Base-by-base conservation (phyloP, 2,113 vertebrate genomes). In the Neogale vison region DNA sequence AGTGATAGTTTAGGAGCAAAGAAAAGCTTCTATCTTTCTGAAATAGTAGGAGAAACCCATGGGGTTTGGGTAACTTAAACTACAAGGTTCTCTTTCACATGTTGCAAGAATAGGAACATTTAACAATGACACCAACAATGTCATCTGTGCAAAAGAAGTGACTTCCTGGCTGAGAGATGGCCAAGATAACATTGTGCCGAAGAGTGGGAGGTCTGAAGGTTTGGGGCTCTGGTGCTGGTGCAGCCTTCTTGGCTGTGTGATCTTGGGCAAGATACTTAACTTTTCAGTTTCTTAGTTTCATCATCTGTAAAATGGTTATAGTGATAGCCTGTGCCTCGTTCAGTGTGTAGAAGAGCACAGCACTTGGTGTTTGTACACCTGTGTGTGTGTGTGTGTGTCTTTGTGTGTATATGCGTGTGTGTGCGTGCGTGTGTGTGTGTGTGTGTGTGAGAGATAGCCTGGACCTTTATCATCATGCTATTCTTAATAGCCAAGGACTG, bases 1-100 rank as follows among this genome's bases (percentile, higher is more conserved):
- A 84, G 79, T 47, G 26, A 69, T 18, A 36, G 79, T 97, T 87
- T 88, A 80, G 45, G n/a, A 61, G 26, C 59, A 83, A 92, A 96
- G 79, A 76, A 95, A 87, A 97, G n/a, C 61, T 61, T 91, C 86
- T 24, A 4, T 91, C 52, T 93, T 72, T 87, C 61, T 93, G 92
- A 93, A 86, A 71, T 11, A 92, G 72, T 17, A 89, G 72, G 63
- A 86, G 89, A 95, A 88, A 23, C 95, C 50, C 71, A 67, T 20
- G 65, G 80, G 96, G 57, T 39, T 87, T 80, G 34, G n/a, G 42
- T 39, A 67, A 88, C 80, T 95, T 94, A 47, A 95, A 85, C 82
- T 29, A 26, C 18, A 81, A 81, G 47, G 59, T 83, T 96, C 63
- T 85, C 72, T 82, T 88, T 83, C 65, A 63, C 45, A 67, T 10